Evolutionary conservation across 1,140 invertebrate species (phyloP), one percentile per base, ranked within the genome.

Genomic region (Armadillidium nasatum): DNA sequence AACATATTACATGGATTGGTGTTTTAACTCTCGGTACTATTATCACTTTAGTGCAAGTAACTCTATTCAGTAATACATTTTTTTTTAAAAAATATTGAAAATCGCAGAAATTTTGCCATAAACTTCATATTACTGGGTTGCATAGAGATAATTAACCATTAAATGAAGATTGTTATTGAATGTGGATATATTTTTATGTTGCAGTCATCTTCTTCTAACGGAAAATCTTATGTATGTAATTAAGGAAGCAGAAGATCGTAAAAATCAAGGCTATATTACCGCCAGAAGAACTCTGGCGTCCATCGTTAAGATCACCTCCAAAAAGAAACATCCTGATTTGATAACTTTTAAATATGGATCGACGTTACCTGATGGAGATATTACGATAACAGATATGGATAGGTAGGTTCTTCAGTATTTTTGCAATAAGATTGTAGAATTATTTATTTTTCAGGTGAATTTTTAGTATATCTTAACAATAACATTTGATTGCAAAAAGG

Each of bases 311-410:
- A 98, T 99, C 76, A 98, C 96, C 0, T 95, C 94, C 10, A 95
- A 95, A 84, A 96, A 97, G 84, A 90, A 91, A 74, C 91, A 94
- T 85, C 94, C 95, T 0, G 94, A 98, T 84, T 85, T 98, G 76
- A 97, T 99, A 77, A 98, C 96, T 4, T 97, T 98, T 84, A 96
- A 96, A 84, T 96, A 96, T 83, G 94, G 94, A 15, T 88, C 90
- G 44, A 89, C 90, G 70, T 88, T 89, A 82, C 91, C 91, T 44
- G 91, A 93, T 76, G 89, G 83, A 33, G 83, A 89, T 23, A 85
- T 91, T 71, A 86, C 89, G 44, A 91, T 94, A 72, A 90, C 90
- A 0, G 94, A 96, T 85, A 92, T 95, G 89, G 95, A 97, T 86
- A 90, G 87, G 85, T 85, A 78, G 81, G 80, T 19, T 10, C 33